These are phyloP conservation scores for Drosophila lacteicornis DNA, from an alignment of 1,140 invertebrate species.

Conservation along the genomic window DNA sequence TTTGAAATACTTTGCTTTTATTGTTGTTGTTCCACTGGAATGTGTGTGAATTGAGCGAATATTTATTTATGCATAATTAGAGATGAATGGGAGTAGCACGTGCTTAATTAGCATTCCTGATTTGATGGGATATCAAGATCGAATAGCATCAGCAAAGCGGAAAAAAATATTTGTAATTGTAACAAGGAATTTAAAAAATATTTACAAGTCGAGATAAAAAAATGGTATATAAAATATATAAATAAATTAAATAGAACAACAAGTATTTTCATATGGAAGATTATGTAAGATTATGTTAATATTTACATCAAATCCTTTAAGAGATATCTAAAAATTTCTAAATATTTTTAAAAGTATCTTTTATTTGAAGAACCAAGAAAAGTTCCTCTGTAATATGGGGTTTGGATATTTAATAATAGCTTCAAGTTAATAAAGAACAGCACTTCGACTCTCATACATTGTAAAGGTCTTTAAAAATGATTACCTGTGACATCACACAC, in stretches of 20 bases:
- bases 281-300: too few relatives aligned
- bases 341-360: too few relatives aligned
- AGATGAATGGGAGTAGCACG: slow-evolving; percentile 46
- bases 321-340: too few relatives aligned
- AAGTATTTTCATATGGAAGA: too few relatives aligned
- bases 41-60: slow-evolving; percentile 19
- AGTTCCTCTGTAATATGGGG: background rate
- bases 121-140: background rate
- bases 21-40: slow-evolving; percentile 30
- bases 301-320: too few relatives aligned
- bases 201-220: background rate
- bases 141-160: background rate
- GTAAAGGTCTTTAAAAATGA: background rate
- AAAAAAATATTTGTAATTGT: background rate
- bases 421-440: too few relatives aligned
- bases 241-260: too few relatives aligned
- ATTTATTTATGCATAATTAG: slow-evolving; percentile 54
- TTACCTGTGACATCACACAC: slow-evolving; percentile 6
- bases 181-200: background rate
- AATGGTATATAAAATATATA: too few relatives aligned
- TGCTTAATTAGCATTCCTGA: slow-evolving; percentile 41
- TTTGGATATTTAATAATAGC: background rate
- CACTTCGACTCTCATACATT: background rate
- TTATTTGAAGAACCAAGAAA: too few relatives aligned
- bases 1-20: slow-evolving; percentile 23